Evolutionary conservation across 2,797 vertebrate genomes (phyloP).

Genomic region (Podarcis lilfordi): DNA sequence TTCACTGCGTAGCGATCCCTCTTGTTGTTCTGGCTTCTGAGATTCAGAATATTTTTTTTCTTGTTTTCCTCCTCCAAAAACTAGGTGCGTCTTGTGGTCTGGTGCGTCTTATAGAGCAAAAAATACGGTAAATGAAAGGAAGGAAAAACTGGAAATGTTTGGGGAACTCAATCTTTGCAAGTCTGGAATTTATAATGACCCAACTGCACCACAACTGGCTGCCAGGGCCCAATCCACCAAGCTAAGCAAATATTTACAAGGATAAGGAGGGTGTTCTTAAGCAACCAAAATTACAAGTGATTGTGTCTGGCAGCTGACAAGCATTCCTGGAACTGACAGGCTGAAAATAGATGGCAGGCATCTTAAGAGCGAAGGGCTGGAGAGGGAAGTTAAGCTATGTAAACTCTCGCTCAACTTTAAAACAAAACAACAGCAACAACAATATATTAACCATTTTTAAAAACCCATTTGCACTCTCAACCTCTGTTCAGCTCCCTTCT

Average conservation of each 20-base stretch:
- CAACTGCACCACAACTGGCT: background rate
- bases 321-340: background rate
- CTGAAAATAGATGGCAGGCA: background rate
- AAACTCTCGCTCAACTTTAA: slow-evolving; percentile 3
- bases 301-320: background rate
- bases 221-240: background rate
- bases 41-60: too few species aligned
- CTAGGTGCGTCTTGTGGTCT: too few species aligned
- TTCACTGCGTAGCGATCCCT: too few species aligned
- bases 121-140: background rate
- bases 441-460: slow-evolving; percentile 27
- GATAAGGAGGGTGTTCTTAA: background rate
- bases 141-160: background rate
- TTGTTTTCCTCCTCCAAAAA: too few species aligned
- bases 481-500: slow-evolving; percentile 1
- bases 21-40: too few species aligned
- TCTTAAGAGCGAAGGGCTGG: slow-evolving; percentile 13
- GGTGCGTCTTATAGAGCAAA: too few species aligned
- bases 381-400: background rate
- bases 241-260: background rate
- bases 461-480: background rate
- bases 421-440: background rate
- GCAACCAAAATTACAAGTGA: background rate
- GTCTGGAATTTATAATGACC: background rate
- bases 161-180: background rate